phyloP scores from a whole-genome alignment of 92 coral and sea anemone species.

The Siderastrea siderea region DNA sequence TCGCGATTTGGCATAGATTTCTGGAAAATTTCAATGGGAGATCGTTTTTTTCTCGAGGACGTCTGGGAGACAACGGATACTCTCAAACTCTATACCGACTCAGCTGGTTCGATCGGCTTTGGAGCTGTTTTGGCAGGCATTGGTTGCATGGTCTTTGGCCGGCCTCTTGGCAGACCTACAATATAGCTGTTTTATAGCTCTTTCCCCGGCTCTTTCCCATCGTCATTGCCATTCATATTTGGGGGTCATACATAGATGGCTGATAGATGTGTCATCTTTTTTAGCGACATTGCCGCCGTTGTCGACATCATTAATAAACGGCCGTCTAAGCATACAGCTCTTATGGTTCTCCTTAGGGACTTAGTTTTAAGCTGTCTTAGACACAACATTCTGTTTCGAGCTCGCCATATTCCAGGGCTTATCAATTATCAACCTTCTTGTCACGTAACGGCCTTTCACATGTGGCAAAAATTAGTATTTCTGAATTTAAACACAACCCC shows the following conservation, averaged over 20 bases:
- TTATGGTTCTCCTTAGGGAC: slow-evolving; percentile 4
- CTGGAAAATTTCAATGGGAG: no score
- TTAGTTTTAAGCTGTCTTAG: slow-evolving; percentile 1
- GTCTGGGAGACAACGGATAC: not conserved
- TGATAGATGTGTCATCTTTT: not conserved
- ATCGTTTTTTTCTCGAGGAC: no score
- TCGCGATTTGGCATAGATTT: slow-evolving; percentile 2
- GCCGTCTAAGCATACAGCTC: not conserved
- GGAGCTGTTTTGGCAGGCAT: not conserved
- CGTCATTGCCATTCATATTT: slow-evolving; percentile 6
- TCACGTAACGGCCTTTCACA: no score
- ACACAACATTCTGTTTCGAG: slow-evolving; percentile 5
- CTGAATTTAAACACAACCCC: no score
- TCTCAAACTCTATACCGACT: not conserved
- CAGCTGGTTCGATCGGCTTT: not conserved
- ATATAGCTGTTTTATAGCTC: not conserved
- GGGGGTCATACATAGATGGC: slow-evolving; percentile 9
- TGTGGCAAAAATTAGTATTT: no score
- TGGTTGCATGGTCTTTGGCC: not conserved
- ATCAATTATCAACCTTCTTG: no score
- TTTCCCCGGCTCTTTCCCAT: slow-evolving; percentile 16
- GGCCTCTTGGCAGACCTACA: not conserved
- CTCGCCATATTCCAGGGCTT: not conserved
- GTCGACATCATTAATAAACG: slow-evolving; percentile 13
- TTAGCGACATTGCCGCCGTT: not conserved